Conservation (phyloP, 2,113 vertebrate species). For the Muscicapa adusta region DNA sequence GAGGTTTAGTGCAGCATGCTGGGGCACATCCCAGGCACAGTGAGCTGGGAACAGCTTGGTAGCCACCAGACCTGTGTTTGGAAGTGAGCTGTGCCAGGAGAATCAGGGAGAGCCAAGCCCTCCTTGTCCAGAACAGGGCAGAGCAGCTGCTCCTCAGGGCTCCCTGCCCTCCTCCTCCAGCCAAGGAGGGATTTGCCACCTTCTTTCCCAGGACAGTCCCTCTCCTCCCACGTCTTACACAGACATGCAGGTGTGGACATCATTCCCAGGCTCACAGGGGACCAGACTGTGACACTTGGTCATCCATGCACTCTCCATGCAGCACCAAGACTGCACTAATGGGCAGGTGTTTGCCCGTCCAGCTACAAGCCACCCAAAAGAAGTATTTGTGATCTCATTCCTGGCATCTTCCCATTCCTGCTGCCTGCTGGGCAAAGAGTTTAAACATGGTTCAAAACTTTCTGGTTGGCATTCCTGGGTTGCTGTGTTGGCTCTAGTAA, state of each 20-base stretch:
- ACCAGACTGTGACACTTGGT: background rate
- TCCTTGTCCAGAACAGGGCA: background rate
- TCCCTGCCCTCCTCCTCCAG: background rate
- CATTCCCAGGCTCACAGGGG: too few relatives aligned
- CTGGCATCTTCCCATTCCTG: background rate
- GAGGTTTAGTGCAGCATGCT: background rate
- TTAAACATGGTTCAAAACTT: background rate
- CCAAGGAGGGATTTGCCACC: accelerated
- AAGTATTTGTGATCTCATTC: background rate
- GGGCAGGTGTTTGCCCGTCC: background rate
- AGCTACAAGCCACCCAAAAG: background rate
- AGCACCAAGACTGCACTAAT: background rate
- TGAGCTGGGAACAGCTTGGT: accelerated
- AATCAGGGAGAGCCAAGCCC: accelerated
- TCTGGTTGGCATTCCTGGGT: background rate
- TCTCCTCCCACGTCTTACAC: background rate
- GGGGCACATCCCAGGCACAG: background rate
- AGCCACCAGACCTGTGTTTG: accelerated
- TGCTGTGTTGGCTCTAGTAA: background rate
- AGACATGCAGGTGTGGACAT: background rate
- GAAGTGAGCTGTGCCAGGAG: background rate
- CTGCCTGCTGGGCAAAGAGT: background rate
- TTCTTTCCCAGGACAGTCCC: background rate
- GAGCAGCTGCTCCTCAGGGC: accelerated
- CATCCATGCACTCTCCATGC: background rate